Base-by-base conservation (phyloP, 1,140 invertebrate species). In the Leptinotarsa texana region DNA sequence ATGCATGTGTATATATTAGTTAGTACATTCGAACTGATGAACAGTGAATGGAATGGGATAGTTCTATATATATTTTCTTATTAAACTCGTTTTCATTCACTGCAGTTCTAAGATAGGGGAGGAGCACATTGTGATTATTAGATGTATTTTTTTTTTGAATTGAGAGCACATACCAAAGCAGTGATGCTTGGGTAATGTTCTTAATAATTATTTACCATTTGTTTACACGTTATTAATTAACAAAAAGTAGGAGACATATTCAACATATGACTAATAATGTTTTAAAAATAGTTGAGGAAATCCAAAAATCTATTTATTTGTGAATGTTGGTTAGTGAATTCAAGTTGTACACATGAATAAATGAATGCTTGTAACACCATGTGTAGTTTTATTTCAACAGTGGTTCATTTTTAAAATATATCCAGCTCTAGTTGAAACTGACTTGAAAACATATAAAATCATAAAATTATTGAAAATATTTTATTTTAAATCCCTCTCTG, bases 321-420 rank as follows among this genome's bases (percentile, higher is more conserved):
- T 73, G 15, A 57, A 57, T 65, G 71, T 62, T 48, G 57, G 61
- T 66, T 73, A 73, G 57, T 33, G 33, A 65, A 65, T 65, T 65
- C 48, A 65, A 65, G 51, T 65, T 73, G 71, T 73, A 73, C 71
- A 73, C 71, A 73, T 73, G 67, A 74, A 69, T 69, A 69, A 69
- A 69, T 62, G 73, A 69, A 42, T 70, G 63, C 76, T 77, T 77
- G 77, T 77, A 73, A 78, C 76, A 77, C 73, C 33, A 77, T 21
- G 61, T 62, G 61, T 62, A 62, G 8, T 42, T 62, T 62, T 62
- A 62, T 62, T 62, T n/a, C 21, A 18, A 6, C 61, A 62, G 17
- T 13, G 6, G 17, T 17, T 62, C 61, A 62, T n/a, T 62, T 17
- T 6, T n/a, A 3, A 62, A 18, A 18, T 62, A 18, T 17, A 62